Base-by-base conservation (phyloP, 1,140 invertebrate species). In the Drosophila navojoa region DNA sequence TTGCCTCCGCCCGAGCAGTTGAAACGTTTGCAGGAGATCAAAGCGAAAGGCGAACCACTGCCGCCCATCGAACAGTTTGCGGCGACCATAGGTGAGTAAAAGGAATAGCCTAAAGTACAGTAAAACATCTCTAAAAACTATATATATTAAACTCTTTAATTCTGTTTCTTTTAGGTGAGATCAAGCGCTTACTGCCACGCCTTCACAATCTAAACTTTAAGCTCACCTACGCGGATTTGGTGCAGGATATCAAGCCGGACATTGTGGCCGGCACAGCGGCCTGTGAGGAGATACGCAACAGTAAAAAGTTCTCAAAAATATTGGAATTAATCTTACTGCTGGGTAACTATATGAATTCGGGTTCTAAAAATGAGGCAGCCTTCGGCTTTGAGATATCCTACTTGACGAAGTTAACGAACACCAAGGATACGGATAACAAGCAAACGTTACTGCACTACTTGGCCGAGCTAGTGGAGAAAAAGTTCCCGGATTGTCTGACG, bases 321-420 rank as follows among this genome's bases (percentile, higher is more conserved):
- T 92, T 99, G 5, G 97, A 99, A 92, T 92, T 99, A 0, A 95
- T 99, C 66, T 93, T 99, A 0, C 92, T 99, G 9, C 93, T 99
- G 27, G 98, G 98, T 15, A 99, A 99, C 93, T 98, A 97, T 78
- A 97, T 99, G 96, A 99, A 99, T 92, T 95, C 97, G 3, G 98
- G 98, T 0, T 98, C 97, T 0, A 96, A 96, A 77, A 99, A 99
- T 91, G 98, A 96, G 7, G 96, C 97, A 80, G 97, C 98, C 2
- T 96, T 98, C 84, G 99, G 97, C 5, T 99, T 99, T 93, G 98
- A 99, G 92, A 98, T 99, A 62, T 98, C 95, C 91, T 99, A 97
- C 92, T 93, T 99, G 2, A 96, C 98, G 0, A 99, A 99, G 96
- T 93, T 99, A 71, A 95, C 95, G n/a, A 96, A 96, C 64, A 99